Conservation (phyloP, 2,113 vertebrate genomes). For the Dasyurus viverrinus region DNA sequence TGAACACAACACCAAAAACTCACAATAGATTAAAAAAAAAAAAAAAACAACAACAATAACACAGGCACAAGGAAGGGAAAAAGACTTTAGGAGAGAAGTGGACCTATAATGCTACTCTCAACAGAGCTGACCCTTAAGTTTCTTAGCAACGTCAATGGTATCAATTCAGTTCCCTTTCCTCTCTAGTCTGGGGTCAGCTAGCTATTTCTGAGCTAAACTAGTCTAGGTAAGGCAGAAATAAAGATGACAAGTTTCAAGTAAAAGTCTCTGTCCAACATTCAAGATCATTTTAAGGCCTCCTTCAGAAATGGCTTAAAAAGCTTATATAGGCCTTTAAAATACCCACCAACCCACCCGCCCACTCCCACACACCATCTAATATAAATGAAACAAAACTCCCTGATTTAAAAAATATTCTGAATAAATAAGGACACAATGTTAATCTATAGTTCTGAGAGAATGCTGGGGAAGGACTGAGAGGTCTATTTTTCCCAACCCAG, state of each 20-base stretch:
- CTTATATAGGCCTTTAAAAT: conserved; percentile 70
- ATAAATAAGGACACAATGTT: conserved; percentile 50
- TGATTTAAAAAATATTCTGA: conserved; percentile 48
- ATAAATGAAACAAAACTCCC: not conserved
- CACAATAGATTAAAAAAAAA: conserved; percentile 76
- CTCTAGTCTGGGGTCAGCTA: not conserved
- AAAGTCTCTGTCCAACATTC: not conserved
- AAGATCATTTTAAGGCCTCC: not conserved
- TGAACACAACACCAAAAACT: conserved; percentile 65
- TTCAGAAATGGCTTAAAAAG: conserved; percentile 70
- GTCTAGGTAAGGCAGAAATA: not conserved
- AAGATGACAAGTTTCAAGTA: not conserved
- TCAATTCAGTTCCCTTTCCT: not conserved
- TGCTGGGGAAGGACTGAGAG: not conserved
- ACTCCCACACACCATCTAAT: conserved; percentile 60
- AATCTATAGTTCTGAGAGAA: conserved; percentile 58
- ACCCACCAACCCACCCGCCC: conserved; percentile 70
- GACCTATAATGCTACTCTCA: conserved; percentile 76
- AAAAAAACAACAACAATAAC: conserved; percentile 4
- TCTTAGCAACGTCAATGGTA: not conserved
- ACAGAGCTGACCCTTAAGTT: conserved; percentile 51
- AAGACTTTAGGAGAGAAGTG: conserved; percentile 65
- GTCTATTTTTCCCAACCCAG: conserved; percentile 34
- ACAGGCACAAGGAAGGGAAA: conserved; percentile 68
- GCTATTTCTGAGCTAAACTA: not conserved